phyloP scores from a whole-genome alignment of 2,888 invertebrate species.

The Hartigia nigra region DNA sequence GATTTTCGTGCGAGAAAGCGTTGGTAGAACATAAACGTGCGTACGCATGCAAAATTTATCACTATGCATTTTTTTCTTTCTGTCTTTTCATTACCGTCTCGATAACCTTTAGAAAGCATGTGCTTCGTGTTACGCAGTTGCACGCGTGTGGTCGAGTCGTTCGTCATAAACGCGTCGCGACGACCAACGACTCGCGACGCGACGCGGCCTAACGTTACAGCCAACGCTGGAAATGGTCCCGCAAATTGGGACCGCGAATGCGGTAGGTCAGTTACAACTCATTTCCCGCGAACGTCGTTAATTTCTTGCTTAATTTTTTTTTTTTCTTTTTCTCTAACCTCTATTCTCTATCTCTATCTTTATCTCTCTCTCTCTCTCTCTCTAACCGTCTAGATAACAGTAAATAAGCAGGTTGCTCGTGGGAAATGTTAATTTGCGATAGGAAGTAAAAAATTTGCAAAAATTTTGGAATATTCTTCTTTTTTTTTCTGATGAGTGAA shows the following conservation, averaged over 20 bases:
- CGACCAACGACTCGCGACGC: constrained; percentile 7
- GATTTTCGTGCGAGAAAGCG: constrained; percentile 55
- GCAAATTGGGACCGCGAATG: constrained; percentile 61
- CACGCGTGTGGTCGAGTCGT: constrained; percentile 1
- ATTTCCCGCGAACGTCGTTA: constrained; percentile 37
- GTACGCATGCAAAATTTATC: neutral
- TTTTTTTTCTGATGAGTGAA: too few relatives aligned
- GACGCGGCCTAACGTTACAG: constrained; percentile 39
- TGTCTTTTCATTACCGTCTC: neutral
- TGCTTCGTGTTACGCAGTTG: neutral
- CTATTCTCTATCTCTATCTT: too few relatives aligned
- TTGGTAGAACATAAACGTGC: neutral
- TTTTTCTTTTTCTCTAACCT: neutral
- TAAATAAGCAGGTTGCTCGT: neutral
- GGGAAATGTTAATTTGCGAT: neutral
- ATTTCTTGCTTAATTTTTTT: neutral
- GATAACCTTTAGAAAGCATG: neutral
- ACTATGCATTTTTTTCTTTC: neutral
- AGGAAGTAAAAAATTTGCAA: neutral
- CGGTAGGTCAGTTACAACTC: constrained; percentile 61
- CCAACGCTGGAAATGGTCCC: constrained; percentile 59
- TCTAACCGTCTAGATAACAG: neutral
- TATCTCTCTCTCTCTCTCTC: too few relatives aligned
- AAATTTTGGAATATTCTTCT: neutral
- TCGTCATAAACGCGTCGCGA: neutral